Evolutionary conservation across 2,113 vertebrate species (phyloP).

Genomic region (Anseranas semipalmata): DNA sequence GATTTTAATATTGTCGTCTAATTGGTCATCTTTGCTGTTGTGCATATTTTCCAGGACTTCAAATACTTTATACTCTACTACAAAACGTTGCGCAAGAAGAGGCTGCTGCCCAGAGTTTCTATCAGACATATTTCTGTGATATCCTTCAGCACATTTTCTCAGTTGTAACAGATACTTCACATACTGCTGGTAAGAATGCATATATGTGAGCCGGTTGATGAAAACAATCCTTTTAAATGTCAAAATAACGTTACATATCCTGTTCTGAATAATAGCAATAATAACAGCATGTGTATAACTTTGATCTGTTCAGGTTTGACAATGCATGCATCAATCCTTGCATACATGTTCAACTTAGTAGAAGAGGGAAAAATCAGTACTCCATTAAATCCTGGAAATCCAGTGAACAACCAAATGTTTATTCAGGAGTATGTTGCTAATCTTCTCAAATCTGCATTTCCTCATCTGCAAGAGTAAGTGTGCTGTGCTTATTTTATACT

Average conservation of each 20-base stretch:
- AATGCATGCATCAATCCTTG: constrained; percentile 98
- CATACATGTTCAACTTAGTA: constrained; percentile 99
- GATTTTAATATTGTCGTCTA: not conserved
- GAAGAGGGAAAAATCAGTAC: constrained; percentile 97
- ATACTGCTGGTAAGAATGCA: constrained; percentile 89
- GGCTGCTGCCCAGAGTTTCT: constrained; percentile 96
- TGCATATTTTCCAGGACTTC: constrained; percentile 82
- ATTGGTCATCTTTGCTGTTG: not conserved
- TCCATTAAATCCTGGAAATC: constrained; percentile 85
- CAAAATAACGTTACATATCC: accelerated
- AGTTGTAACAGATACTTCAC: constrained; percentile 97
- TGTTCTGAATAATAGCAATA: not conserved
- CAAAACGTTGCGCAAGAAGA: constrained; percentile 98
- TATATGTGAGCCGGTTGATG: accelerated
- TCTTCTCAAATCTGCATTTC: constrained; percentile 97
- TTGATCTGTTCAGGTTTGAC: constrained; percentile 85
- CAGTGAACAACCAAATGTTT: constrained; percentile 93
- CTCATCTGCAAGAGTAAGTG: constrained; percentile 97
- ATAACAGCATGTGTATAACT: not conserved
- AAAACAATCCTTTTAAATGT: not conserved
- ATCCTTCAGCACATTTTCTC: constrained; percentile 99
- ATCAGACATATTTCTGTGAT: constrained; percentile 98
- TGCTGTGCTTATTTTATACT: not conserved
- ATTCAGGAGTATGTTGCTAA: constrained; percentile 99
- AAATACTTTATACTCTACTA: constrained; percentile 95